These are phyloP conservation scores for Serranus cabrilla DNA, from an alignment of 2,797 vertebrate species.

Conservation along the genomic window DNA sequence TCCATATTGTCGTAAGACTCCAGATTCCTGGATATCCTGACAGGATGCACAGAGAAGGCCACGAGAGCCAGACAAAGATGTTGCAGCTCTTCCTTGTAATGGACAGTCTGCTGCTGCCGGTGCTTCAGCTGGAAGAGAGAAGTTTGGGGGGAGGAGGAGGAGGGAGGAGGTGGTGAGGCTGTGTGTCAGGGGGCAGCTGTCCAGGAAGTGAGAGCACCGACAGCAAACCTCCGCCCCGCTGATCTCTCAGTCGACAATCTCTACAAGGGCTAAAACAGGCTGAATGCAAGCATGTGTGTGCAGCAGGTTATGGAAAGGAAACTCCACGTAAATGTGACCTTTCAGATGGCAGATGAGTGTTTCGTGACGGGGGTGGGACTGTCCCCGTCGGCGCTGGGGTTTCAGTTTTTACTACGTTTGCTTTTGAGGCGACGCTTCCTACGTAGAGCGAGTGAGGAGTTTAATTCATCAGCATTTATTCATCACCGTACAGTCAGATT, in stretches of 20 bases:
- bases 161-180: neutral
- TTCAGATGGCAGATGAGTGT: constrained; percentile 7
- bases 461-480: constrained; percentile 33
- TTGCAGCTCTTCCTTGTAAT: constrained; percentile 52
- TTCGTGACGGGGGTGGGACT: neutral
- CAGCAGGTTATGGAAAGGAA: constrained; percentile 46
- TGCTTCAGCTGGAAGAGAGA: constrained; percentile 44
- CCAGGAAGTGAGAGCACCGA: constrained; percentile 69
- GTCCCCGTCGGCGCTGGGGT: constrained; percentile 41
- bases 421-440: constrained; percentile 20
- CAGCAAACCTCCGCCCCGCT: constrained; percentile 41
- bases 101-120: constrained; percentile 35
- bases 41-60: constrained; percentile 67
- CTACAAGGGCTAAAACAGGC: constrained; percentile 18
- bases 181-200: constrained; percentile 51
- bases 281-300: constrained; percentile 36
- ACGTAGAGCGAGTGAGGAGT: constrained; percentile 38
- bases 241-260: constrained; percentile 49
- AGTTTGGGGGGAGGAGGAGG: constrained; percentile 3
- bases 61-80: constrained; percentile 45
- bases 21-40: constrained; percentile 76
- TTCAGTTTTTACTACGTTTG: constrained; percentile 45
- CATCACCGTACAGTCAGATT: neutral
- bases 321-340: constrained; percentile 39
- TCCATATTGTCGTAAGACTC: constrained; percentile 53